Evolutionary conservation across 1,140 invertebrate genomes (phyloP).

Genomic region (Dinothrombium tinctorium): DNA sequence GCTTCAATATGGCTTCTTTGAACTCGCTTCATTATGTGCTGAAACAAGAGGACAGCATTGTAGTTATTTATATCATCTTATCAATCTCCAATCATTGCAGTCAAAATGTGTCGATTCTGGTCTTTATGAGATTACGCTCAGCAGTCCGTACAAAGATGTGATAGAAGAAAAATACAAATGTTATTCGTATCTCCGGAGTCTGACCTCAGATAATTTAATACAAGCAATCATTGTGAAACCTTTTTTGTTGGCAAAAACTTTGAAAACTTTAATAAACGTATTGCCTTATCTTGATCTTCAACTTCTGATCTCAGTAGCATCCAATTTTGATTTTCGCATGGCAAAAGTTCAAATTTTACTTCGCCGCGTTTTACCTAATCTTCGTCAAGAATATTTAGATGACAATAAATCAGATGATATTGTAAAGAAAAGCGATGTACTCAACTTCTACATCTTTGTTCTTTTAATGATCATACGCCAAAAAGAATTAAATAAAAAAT

Average conservation of each 20-base stretch:
- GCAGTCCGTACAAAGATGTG: background rate
- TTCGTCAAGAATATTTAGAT: slow-evolving; percentile 6
- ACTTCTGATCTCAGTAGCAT: background rate
- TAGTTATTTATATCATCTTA: background rate
- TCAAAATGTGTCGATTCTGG: background rate
- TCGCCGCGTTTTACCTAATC: background rate
- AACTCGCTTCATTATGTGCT: slow-evolving; percentile 17
- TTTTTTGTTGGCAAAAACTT: slow-evolving; percentile 1
- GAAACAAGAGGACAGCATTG: slow-evolving; percentile 14
- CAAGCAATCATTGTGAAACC: background rate
- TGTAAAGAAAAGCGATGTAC: slow-evolving; percentile 6
- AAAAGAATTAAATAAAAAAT: background rate
- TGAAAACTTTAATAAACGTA: slow-evolving; percentile 3
- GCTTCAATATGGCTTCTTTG: slow-evolving; percentile 24
- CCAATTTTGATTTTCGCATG: background rate
- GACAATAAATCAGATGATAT: background rate
- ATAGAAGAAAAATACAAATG: background rate
- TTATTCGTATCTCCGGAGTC: background rate
- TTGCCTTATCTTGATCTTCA: background rate
- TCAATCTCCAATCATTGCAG: background rate
- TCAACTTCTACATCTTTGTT: slow-evolving; percentile 9
- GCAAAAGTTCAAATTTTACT: slow-evolving; percentile 6
- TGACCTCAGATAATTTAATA: background rate
- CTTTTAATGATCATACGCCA: slow-evolving; percentile 2
- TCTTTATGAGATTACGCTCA: background rate